phyloP scores from a whole-genome alignment of 2,113 vertebrate genomes.

The Peromyscus leucopus region DNA sequence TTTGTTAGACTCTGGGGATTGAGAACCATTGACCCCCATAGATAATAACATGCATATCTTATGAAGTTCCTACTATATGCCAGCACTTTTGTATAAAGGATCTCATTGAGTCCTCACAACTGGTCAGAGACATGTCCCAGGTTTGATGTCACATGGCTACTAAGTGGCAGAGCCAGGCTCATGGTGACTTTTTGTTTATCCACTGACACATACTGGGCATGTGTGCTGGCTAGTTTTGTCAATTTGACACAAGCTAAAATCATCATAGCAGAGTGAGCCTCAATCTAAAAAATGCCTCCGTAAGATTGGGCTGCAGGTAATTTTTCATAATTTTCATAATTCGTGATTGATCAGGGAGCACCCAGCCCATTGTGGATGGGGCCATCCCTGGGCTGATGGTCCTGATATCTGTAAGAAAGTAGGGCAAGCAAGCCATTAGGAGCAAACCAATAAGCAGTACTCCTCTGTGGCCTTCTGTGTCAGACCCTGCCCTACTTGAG shows the following conservation, averaged over 20 bases:
- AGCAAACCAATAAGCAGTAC: background rate
- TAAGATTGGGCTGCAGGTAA: background rate
- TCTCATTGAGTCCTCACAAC: background rate
- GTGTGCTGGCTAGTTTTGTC: background rate
- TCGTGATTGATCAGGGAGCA: too few relatives aligned
- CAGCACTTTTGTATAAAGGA: background rate
- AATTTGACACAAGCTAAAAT: background rate
- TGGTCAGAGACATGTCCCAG: background rate
- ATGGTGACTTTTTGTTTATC: background rate
- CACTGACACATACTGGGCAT: background rate
- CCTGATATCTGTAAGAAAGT: background rate
- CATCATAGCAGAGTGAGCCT: background rate
- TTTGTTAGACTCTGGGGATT: background rate
- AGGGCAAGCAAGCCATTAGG: background rate
- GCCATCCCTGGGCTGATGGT: background rate
- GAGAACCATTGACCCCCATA: background rate
- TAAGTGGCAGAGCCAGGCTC: background rate
- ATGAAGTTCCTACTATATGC: background rate
- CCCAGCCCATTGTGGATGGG: background rate
- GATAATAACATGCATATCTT: background rate
- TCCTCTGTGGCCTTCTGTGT: background rate
- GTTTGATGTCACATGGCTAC: background rate
- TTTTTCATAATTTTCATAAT: background rate
- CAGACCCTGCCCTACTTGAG: background rate
- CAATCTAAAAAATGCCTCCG: background rate